Base-by-base conservation (phyloP, 1,140 invertebrate species). In the Mya arenaria region DNA sequence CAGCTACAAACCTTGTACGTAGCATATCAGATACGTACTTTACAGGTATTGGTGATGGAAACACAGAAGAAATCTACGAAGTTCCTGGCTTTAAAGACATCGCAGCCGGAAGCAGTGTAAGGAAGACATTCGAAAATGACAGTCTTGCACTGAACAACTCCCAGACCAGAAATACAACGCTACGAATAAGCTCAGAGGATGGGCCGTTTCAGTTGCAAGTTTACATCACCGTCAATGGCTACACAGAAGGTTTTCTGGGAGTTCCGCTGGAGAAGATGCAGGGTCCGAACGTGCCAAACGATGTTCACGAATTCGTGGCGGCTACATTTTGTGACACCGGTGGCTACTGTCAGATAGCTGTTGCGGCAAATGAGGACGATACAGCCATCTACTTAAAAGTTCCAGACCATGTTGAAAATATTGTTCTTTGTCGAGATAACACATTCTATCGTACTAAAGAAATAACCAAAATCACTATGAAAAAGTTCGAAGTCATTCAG, bases 301-400 rank as follows among this genome's bases (percentile, higher is more conserved):
- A 55, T 10, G 66, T 56, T 1, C 71, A 69, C 23, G 52, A 68
- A 28, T 71, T 69, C 48, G 32, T 60, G 4, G 66, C 58, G 3
- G 23, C 65, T 8, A 80, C 65, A 2, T 80, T 80, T 39, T 80
- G 77, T 58, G 77, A 39, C 19, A 68, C 41, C 23, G 56, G 65
- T 48, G 77, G 77, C 3, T 69, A 56, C 36, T 80, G 77, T 34
- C 77, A 80, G 39, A 6, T 80, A 4, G 32, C 77, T 23, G 66
- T 80, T n/a, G 65, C 77, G 10, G 77, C 77, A 17, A 10, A 34
- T 2, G 34, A 69, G n/a, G 55, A 80, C 37, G 34, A 80, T 13
- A 80, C 77, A 3, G 25, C 25, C 0, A n/a, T 80, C 19, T 66
- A 36, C 0, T 60, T 80, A 1, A 56, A 39, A 2, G 8, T 80